Evolutionary conservation across 2,888 invertebrate genomes (phyloP).

Genomic region (Romanomermis culicivorax): DNA sequence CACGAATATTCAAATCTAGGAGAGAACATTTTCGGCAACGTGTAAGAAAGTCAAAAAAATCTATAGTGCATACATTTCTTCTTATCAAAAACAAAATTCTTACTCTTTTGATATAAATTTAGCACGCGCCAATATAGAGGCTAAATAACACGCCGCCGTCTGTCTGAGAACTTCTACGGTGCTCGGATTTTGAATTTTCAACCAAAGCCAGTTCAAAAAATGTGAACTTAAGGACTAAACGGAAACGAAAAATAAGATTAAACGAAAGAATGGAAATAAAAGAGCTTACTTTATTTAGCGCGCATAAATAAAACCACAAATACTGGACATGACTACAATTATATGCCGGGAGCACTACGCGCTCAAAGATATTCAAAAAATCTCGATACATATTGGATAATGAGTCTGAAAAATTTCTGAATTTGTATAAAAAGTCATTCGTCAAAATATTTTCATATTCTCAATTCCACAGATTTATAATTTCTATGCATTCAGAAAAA

Average conservation of each 20-base stretch:
- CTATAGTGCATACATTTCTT: not conserved
- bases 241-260: not conserved
- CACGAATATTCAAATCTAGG: not conserved
- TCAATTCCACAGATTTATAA: too few relatives aligned
- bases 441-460: too few relatives aligned
- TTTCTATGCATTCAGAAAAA: too few relatives aligned
- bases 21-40: not conserved
- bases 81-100: not conserved
- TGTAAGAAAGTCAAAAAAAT: not conserved
- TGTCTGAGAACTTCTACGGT: constrained; percentile 44
- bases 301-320: constrained; percentile 49
- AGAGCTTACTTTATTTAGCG: constrained; percentile 37
- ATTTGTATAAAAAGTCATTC: too few relatives aligned
- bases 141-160: constrained; percentile 48
- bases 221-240: constrained; percentile 35
- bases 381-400: constrained; percentile 36
- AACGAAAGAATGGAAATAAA: not conserved
- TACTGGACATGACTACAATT: constrained; percentile 59
- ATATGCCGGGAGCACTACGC: constrained; percentile 56
- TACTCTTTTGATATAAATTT: not conserved
- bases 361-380: constrained; percentile 50
- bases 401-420: not conserved
- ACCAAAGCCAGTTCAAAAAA: constrained; percentile 51
- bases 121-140: constrained; percentile 43
- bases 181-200: constrained; percentile 46